A percentile compares a stretch with the other conserved stretches of the same genome.
These are phyloP conservation scores for Glyptemys insculpta DNA, from an alignment of 2,797 vertebrate genomes.

Conservation along the genomic window DNA sequence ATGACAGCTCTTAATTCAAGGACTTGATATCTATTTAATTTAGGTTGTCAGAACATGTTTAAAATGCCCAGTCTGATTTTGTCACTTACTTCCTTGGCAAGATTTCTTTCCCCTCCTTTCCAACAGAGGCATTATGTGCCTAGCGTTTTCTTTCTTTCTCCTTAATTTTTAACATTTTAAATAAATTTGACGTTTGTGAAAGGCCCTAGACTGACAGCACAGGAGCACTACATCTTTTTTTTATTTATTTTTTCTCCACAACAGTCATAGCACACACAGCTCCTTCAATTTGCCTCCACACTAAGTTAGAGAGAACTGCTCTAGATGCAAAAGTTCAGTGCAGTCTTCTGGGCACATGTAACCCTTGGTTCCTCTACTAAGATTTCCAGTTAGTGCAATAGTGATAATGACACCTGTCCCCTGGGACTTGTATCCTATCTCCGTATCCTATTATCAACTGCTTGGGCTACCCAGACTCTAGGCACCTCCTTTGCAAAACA, in stretches of 20 bases:
- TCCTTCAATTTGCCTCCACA: not conserved
- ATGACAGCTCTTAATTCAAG: not conserved
- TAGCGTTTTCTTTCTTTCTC: not conserved
- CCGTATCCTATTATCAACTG: too few species aligned
- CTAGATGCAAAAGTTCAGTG: not conserved
- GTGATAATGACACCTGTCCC: not conserved
- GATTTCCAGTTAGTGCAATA: not conserved
- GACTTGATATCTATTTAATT: not conserved
- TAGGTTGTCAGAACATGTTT: conserved; percentile 8
- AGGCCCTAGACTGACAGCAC: not conserved
- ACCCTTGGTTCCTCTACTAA: not conserved
- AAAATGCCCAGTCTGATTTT: conserved; percentile 6
- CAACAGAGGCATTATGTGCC: not conserved
- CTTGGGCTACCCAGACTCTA: not conserved
- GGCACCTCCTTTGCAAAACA: too few species aligned
- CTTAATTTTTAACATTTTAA: conserved; percentile 27
- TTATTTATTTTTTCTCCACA: not conserved
- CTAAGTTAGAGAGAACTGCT: not conserved
- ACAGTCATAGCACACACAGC: not conserved
- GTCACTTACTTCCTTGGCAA: not conserved
- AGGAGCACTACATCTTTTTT: not conserved
- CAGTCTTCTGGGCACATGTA: not conserved
- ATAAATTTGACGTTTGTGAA: not conserved
- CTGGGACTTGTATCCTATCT: not conserved
- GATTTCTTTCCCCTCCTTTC: not conserved